Evolutionary conservation across 2,797 vertebrate species (phyloP).

Genomic region (Anguilla anguilla): DNA sequence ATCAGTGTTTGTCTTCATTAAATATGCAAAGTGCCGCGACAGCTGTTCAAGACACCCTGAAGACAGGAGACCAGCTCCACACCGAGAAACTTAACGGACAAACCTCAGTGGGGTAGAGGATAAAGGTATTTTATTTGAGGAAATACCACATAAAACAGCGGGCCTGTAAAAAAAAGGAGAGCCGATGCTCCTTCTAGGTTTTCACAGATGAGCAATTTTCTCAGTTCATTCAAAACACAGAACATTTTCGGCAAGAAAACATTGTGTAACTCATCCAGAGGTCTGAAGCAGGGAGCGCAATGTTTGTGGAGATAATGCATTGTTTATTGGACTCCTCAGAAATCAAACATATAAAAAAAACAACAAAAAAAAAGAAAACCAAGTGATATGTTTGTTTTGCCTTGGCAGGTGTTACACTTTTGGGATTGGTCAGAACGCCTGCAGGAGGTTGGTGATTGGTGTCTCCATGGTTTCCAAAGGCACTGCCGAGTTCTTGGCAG

Average conservation of each 20-base stretch:
- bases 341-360: not conserved
- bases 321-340: not conserved
- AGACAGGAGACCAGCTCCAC: constrained; percentile 37
- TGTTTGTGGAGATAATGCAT: not conserved
- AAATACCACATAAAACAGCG: constrained; percentile 18
- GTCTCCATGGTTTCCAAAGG: constrained; percentile 86
- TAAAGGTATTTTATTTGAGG: constrained; percentile 17
- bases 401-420: constrained; percentile 87
- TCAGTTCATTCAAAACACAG: constrained; percentile 24
- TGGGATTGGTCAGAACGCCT: constrained; percentile 83
- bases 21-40: constrained; percentile 43
- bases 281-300: not conserved
- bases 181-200: not conserved
- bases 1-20: constrained; percentile 40
- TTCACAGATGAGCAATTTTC: constrained; percentile 28
- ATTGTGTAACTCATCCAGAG: not conserved
- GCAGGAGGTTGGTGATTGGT: constrained; percentile 83
- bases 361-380: not conserved
- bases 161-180: not conserved
- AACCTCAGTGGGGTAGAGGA: constrained; percentile 15
- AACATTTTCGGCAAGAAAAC: constrained; percentile 2
- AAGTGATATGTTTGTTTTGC: constrained; percentile 30
- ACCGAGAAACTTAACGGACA: constrained; percentile 18
- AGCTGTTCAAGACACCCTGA: constrained; percentile 9
- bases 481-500: constrained; percentile 81